These are phyloP conservation scores for Tethea ocularis DNA, from an alignment of 2,888 invertebrate genomes.

Conservation along the genomic window DNA sequence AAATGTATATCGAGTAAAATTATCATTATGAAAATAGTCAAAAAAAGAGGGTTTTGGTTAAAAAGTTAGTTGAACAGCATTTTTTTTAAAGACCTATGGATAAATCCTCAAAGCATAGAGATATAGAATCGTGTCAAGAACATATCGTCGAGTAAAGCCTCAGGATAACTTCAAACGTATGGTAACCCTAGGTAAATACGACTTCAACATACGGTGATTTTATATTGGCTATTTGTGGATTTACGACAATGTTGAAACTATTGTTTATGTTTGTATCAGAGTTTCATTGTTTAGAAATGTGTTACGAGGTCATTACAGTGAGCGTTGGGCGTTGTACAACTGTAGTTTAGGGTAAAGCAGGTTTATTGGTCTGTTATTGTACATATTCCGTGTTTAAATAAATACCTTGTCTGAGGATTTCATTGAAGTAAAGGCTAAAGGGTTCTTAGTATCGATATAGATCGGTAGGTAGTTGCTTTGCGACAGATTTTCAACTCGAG, in stretches of 20 bases:
- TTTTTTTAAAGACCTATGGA: too few relatives aligned
- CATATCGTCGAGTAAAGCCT: not conserved
- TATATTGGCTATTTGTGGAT: slow-evolving; percentile 45
- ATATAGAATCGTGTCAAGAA: not conserved
- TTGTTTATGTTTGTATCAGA: slow-evolving; percentile 9
- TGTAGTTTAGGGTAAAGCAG: not conserved
- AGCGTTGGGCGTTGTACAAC: slow-evolving; percentile 4
- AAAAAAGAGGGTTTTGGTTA: too few relatives aligned
- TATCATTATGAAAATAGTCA: too few relatives aligned
- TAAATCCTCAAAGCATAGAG: not conserved
- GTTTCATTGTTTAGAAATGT: slow-evolving; percentile 5
- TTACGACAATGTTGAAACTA: slow-evolving; percentile 16
- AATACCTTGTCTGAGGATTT: not conserved
- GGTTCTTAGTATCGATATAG: too few relatives aligned
- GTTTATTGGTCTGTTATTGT: not conserved
- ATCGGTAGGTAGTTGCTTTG: too few relatives aligned
- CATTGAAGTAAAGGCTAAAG: too few relatives aligned
- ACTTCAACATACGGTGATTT: slow-evolving; percentile 41
- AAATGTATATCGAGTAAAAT: too few relatives aligned
- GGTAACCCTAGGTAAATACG: not conserved
- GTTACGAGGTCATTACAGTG: slow-evolving; percentile 5
- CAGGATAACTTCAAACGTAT: not conserved
- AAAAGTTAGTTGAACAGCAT: too few relatives aligned
- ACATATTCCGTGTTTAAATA: not conserved
- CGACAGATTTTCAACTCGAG: too few relatives aligned